These are phyloP conservation scores for Planococcus citri DNA, from an alignment of 1,140 invertebrate species.

Conservation along the genomic window DNA sequence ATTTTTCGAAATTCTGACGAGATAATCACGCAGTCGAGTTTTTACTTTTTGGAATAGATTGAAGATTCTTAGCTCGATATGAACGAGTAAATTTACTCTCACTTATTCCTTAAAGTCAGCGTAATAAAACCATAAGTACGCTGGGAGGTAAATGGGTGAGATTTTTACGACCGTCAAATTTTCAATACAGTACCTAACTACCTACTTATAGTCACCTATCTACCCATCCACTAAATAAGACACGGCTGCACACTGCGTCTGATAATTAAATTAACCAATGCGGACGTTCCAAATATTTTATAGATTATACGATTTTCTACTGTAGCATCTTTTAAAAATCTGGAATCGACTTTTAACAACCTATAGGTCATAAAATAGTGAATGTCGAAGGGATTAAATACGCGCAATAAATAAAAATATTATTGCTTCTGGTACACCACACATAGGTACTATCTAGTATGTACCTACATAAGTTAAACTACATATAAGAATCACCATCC, in stretches of 20 bases:
- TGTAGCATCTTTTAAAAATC: neutral
- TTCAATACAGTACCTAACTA: neutral
- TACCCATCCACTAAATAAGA: neutral
- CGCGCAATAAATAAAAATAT: slow-evolving; percentile 15
- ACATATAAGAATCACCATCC: too few species aligned
- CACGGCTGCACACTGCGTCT: neutral
- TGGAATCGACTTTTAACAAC: neutral
- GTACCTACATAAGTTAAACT: too few species aligned
- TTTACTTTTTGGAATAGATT: too few species aligned
- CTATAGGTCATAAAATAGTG: slow-evolving; percentile 1
- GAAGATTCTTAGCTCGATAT: too few species aligned
- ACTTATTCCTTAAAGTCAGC: too few species aligned
- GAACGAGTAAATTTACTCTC: too few species aligned
- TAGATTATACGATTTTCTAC: neutral
- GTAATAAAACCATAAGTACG: neutral
- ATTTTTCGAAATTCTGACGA: too few species aligned
- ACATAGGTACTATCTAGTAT: too few species aligned
- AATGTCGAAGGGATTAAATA: slow-evolving; percentile 18
- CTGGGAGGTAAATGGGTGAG: neutral
- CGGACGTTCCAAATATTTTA: neutral
- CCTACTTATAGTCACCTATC: too few species aligned
- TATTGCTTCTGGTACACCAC: slow-evolving; percentile 12
- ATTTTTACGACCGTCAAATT: neutral
- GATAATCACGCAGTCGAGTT: too few species aligned
- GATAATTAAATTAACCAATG: neutral